Base-by-base conservation (phyloP, 2,888 invertebrate species). In the Abrostola triplasia region DNA sequence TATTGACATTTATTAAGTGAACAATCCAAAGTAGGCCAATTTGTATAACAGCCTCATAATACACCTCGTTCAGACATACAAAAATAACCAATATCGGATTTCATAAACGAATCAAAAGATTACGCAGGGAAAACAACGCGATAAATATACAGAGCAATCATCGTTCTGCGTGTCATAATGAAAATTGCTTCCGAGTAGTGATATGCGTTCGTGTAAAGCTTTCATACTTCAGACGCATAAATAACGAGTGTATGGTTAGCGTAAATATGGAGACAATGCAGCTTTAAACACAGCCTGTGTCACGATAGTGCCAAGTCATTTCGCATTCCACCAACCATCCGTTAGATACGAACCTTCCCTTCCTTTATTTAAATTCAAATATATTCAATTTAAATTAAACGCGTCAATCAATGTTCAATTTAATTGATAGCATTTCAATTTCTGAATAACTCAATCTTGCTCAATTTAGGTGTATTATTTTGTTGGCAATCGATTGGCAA, bases 221-320 rank as follows among this genome's bases (percentile, higher is more conserved):
- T 64, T 78, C 67, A 70, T 67, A 74, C 69, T 74, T 76, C 69
- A 68, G 66, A 68, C 70, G 55, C 49, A 70, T 78, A 59, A 76
- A 74, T 78, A 74, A 78, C 66, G 69, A 71, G 49, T 67, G 11
- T 59, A 54, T 82, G 79, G 77, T 81, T 80, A 79, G 75, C 83
- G 86, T 87, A 84, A 86, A 85, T 83, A 85, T 78, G 79, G 80
- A 83, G 84, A 88, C 86, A 90, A 88, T 86, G 78, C 81, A 76
- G 80, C 80, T 80, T 85, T 80, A 84, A 81, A n/a, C 35, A 40
- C 78, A 80, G 75, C 70, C 79, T 66, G 62, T 74, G 67, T 76
- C 50, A 71, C 71, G 81, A 83, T 87, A 85, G 80, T 84, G 84
- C 80, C 56, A 72, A 79, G 80, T 84, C 84, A 86, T 88, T 87